Percentiles rank a stretch among this genome's conserved stretches.
Conservation (phyloP, 2,888 invertebrate species). For the Cosmia pyralina region DNA sequence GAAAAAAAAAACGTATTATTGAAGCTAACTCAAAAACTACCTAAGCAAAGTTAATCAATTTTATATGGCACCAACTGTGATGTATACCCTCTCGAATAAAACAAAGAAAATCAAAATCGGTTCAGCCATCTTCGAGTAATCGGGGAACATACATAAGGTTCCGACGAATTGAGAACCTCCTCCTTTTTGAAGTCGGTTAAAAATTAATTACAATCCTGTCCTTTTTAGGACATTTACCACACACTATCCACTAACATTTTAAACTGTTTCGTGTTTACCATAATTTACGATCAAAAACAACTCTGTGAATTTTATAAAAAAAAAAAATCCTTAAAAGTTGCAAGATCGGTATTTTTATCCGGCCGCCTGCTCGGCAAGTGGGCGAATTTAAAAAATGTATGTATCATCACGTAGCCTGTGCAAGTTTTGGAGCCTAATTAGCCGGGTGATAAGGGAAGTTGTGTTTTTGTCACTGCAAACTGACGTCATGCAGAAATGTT, state of each 20-base stretch:
- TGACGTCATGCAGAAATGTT: conserved; percentile 33
- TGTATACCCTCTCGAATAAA: too few relatives aligned
- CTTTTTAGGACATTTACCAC: neutral
- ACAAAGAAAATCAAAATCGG: too few relatives aligned
- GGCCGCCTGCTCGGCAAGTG: conserved; percentile 32
- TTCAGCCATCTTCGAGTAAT: too few relatives aligned
- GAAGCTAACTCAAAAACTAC: too few relatives aligned
- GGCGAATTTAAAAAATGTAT: conserved; percentile 59
- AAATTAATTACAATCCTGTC: too few relatives aligned
- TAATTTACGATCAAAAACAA: conserved; percentile 38
- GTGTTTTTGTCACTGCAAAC: conserved; percentile 23
- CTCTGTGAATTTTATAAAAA: conserved; percentile 16
- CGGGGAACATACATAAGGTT: too few relatives aligned
- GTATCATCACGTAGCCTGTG: conserved; percentile 52
- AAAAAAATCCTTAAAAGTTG: conserved; percentile 44
- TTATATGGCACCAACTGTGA: too few relatives aligned
- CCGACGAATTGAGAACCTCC: too few relatives aligned
- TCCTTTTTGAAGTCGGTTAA: too few relatives aligned
- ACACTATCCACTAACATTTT: conserved; percentile 6
- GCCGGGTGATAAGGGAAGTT: conserved; percentile 22
- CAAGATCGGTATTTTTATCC: conserved; percentile 50
- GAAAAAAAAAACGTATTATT: too few relatives aligned
- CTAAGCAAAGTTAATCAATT: too few relatives aligned
- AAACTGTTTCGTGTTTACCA: conserved; percentile 26
- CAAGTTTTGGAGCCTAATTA: conserved; percentile 59